Conservation (phyloP, 1,140 invertebrate genomes). For the Lerema accius region DNA sequence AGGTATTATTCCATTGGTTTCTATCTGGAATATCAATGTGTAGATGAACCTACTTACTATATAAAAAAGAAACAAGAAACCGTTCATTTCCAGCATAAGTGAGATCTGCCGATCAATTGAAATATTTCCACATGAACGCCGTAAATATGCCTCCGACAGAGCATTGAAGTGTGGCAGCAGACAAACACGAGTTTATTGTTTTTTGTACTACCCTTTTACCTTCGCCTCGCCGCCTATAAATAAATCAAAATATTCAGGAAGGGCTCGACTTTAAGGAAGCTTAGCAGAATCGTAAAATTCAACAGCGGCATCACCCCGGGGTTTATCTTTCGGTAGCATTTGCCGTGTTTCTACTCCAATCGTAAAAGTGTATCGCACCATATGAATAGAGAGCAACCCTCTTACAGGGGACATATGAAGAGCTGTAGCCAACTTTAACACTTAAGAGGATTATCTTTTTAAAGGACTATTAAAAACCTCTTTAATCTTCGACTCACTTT, state of each 20-base stretch:
- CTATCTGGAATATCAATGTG: too few relatives aligned
- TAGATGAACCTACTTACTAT: too few relatives aligned
- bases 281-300: slow-evolving; percentile 82
- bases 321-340: slow-evolving; percentile 72
- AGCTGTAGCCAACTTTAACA: slow-evolving; percentile 64
- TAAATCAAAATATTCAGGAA: slow-evolving; percentile 83
- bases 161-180: slow-evolving; percentile 46
- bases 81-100: not conserved
- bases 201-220: slow-evolving; percentile 71
- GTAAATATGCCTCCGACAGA: not conserved
- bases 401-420: slow-evolving; percentile 64
- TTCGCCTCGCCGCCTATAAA: slow-evolving; percentile 76
- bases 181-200: slow-evolving; percentile 73
- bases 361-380: slow-evolving; percentile 74
- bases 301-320: slow-evolving; percentile 72
- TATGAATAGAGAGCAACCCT: slow-evolving; percentile 75
- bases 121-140: not conserved
- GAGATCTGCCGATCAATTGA: not conserved
- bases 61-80: too few relatives aligned
- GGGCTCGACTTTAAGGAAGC: slow-evolving; percentile 80
- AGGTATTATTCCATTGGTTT: too few relatives aligned
- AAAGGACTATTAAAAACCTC: slow-evolving; percentile 21
- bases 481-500: slow-evolving; percentile 15
- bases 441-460: slow-evolving; percentile 61
- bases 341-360: slow-evolving; percentile 71